A percentile compares a stretch with the other conserved stretches of the same genome.
phyloP scores from a whole-genome alignment of 2,113 vertebrate genomes.

The Microcebus murinus region DNA sequence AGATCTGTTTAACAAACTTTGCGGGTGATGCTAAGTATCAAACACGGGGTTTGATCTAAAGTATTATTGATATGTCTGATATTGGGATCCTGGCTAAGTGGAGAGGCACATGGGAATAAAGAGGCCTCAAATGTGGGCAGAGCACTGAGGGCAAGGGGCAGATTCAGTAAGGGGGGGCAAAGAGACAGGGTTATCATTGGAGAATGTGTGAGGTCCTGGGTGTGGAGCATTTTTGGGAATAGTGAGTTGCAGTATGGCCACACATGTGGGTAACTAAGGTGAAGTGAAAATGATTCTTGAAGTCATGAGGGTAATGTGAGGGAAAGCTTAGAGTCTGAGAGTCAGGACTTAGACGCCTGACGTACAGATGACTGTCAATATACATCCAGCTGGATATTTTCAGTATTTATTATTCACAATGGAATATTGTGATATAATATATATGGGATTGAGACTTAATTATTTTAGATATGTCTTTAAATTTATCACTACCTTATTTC shows the following conservation, averaged over 20 bases:
- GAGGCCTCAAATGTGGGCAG: not conserved
- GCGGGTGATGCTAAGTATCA: not conserved
- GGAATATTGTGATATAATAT: not conserved
- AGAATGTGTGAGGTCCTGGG: not conserved
- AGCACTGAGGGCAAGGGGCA: not conserved
- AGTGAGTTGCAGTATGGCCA: not conserved
- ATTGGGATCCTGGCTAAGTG: not conserved
- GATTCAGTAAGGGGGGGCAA: not conserved
- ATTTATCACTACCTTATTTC: slow-evolving; percentile 24
- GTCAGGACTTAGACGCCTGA: not conserved
- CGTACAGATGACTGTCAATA: no score
- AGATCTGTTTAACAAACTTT: not conserved
- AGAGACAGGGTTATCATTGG: not conserved
- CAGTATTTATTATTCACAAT: not conserved
- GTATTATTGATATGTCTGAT: not conserved
- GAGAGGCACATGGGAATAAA: not conserved
- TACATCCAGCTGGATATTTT: not conserved
- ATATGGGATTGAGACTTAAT: not conserved
- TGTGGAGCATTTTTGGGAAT: not conserved
- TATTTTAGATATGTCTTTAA: not conserved
- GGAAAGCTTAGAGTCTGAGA: not conserved
- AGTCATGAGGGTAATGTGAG: not conserved
- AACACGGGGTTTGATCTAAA: not conserved
- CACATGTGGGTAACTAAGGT: not conserved
- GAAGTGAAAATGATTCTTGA: not conserved